Evolutionary conservation across 2,113 vertebrate genomes (phyloP), one percentile per base, ranked within the genome.

Genomic region (Thomomys bottae): DNA sequence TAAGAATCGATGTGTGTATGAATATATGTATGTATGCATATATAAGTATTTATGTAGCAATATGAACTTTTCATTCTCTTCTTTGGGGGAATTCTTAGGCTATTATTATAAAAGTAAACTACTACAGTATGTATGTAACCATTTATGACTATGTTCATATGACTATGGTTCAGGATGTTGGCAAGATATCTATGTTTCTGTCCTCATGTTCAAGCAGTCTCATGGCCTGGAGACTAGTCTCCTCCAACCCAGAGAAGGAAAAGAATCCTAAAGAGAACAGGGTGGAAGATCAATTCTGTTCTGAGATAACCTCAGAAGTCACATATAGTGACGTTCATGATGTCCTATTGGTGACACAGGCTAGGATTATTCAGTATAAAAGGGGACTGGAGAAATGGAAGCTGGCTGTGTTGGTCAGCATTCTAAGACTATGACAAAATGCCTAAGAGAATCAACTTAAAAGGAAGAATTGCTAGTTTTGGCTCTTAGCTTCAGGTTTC

Each of bases 91-190:
- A 36, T 64, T 61, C 18, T 26, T 64, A 34, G 64, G 38, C 9
- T 24, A 63, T 63, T 63, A 26, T 23, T 24, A n/a, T n/a, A 14
- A 15, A 17, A 21, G 21, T 45, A 45, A 45, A 45, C 45, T 45
- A 45, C 45, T 45, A 45, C 45, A 45, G 45, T 45, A 84, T 88
- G 92, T 8, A n/a, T 26, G 89, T 87, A 28, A 54, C 36, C 57
- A 49, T 90, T 85, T 78, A 59, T 79, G 42, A 80, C 38, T 64
- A 5, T 89, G 67, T 78, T 59, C 84, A 92, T n/a, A 76, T 88
- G 87, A 88, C 32, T 45, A 11, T 42, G 71, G 26, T 6, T 30
- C 17, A 32, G 34, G 49, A 18, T 61, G 49, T 28, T 17, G 36
- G 66, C 20, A 1, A 3, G 76, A 61, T 67, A 38, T 1, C 6